Evolutionary conservation across 1,140 invertebrate species (phyloP), one percentile per base, ranked within the genome.

Genomic region (Varroa destructor): DNA sequence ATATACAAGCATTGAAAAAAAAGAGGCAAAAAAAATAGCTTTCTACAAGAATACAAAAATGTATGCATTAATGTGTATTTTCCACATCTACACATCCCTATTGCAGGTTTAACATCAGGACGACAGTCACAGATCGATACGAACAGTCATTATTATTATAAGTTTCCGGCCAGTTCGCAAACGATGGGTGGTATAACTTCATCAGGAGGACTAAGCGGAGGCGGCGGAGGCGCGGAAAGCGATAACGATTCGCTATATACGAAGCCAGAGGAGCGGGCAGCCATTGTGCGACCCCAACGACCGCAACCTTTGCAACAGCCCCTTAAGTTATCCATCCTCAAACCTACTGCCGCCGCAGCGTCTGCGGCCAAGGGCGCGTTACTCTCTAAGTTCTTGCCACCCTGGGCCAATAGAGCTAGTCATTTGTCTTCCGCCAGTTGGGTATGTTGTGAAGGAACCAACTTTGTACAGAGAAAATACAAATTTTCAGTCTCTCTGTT

Each of bases 401-500:
- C 61, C 14, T 67, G 61, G 61, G 61, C 61, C 46, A 67, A 67
- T 37, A 40, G 61, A 14, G 61, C 61, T 40, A 67, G 61, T 67
- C 61, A 67, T 40, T 67, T 67, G 61, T 67, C 61, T 67, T 67
- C 61, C 46, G 61, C 61, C 61, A 67, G 61, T 46, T 67, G 61
- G 61, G 61, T 51, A 51, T 8, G 46, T 51, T 51, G 46, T 51
- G 4, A 8, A 51, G 46, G 25, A 25, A 25, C 25, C 25, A 25
- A 25, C 25, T 25, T 25, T 25, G 25, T 25, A 25, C 25, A 25
- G 25, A 25, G 25, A 25, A 25, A 25, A 25, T 25, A 25, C 25
- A 25, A 25, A 25, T 25, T 25, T 25, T 25, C 25, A 25, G 25
- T 25, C 25, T 25, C 25, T 25, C 25, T 25, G 25, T 25, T 25